Percentiles rank a stretch among this genome's conserved stretches.
phyloP scores from a whole-genome alignment of 2,888 invertebrate genomes.

The Drosophila buzzatii region DNA sequence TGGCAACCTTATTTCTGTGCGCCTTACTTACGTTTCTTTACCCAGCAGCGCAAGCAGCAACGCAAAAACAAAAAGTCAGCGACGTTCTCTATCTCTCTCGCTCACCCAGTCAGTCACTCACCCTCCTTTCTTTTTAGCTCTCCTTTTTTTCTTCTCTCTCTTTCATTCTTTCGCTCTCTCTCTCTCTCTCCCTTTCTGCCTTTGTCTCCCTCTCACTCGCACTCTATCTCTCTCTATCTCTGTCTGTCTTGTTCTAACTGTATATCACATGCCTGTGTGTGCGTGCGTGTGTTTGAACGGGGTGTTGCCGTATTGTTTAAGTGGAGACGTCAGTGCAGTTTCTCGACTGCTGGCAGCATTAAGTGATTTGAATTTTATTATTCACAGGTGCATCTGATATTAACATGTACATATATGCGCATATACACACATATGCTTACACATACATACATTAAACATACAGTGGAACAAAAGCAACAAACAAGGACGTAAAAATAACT shows the following conservation, averaged over 20 bases:
- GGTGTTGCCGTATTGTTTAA: conserved; percentile 78
- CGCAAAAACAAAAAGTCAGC: conserved; percentile 16
- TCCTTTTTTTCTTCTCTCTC: conserved; percentile 1
- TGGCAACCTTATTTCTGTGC: conserved; percentile 76
- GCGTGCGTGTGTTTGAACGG: conserved; percentile 42
- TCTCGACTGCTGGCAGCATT: conserved; percentile 61
- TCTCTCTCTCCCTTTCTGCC: conserved; percentile 10
- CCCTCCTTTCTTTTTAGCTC: conserved; percentile 5
- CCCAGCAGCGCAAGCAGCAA: conserved; percentile 12
- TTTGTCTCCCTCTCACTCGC: conserved; percentile 11
- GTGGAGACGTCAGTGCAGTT: conserved; percentile 47
- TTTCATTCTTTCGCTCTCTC: background rate
- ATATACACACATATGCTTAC: conserved; percentile 2
- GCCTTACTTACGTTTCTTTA: conserved; percentile 21
- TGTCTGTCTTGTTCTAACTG: conserved; percentile 11
- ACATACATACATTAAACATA: conserved; percentile 9
- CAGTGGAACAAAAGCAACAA: conserved; percentile 24
- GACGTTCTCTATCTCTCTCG: background rate
- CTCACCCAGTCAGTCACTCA: background rate
- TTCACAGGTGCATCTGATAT: conserved; percentile 72
- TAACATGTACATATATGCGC: conserved; percentile 3
- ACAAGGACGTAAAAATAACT: background rate
- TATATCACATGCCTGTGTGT: background rate
- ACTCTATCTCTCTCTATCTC: background rate
- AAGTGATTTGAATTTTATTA: conserved; percentile 83